A percentile compares a stretch with the other conserved stretches of the same genome.
Evolutionary conservation across 2,888 invertebrate genomes (phyloP).

Genomic region (Seira ritae): DNA sequence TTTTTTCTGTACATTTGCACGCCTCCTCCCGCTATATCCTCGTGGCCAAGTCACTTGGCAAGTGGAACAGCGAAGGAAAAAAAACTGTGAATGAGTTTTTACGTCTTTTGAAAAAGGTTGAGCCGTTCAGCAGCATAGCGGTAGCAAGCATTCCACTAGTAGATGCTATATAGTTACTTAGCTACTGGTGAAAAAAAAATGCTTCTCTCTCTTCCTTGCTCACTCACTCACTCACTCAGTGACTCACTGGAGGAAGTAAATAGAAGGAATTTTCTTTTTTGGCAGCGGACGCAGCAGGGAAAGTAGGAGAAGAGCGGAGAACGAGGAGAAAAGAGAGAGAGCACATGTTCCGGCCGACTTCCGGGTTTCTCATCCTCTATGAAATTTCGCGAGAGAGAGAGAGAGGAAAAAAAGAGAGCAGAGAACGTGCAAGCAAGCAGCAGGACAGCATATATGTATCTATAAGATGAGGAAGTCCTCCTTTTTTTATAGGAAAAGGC

Average conservation of each 20-base stretch:
- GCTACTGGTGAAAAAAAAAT: background rate
- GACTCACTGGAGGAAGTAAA: constrained; percentile 46
- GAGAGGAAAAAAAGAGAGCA: constrained; percentile 24
- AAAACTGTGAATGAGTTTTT: constrained; percentile 60
- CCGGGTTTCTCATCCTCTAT: constrained; percentile 65
- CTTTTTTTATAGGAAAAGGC: background rate
- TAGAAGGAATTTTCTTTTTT: constrained; percentile 56
- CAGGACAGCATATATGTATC: background rate
- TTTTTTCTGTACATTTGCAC: constrained; percentile 28
- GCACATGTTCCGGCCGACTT: constrained; percentile 66
- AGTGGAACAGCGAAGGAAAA: constrained; percentile 45
- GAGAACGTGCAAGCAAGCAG: constrained; percentile 36
- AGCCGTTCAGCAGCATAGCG: too few relatives aligned
- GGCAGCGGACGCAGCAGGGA: constrained; percentile 56
- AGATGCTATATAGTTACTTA: background rate
- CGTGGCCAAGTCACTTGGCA: constrained; percentile 63
- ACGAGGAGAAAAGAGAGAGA: constrained; percentile 62
- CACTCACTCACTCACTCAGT: background rate
- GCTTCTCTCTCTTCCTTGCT: constrained; percentile 22
- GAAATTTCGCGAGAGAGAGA: constrained; percentile 54
- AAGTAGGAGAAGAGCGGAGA: constrained; percentile 51
- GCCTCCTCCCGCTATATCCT: constrained; percentile 39
- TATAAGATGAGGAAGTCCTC: background rate
- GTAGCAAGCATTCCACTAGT: too few relatives aligned
- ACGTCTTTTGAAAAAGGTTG: background rate